Conservation (phyloP, 2,888 invertebrate genomes). For the Nemotelus pantherinus region DNA sequence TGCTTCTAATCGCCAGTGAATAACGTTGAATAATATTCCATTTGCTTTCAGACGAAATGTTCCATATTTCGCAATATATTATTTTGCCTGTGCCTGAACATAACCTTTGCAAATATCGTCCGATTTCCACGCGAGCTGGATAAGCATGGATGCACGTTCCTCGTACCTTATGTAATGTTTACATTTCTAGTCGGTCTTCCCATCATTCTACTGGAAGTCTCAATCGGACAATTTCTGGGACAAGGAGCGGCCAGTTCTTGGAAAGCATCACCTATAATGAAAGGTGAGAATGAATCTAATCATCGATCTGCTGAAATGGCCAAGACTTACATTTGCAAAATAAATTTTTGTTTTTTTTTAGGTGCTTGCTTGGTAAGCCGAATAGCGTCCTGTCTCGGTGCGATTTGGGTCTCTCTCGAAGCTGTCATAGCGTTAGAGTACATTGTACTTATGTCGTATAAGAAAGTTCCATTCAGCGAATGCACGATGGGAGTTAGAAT, state of each 20-base stretch:
- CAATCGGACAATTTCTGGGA: constrained; percentile 64
- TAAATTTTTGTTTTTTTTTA: constrained; percentile 47
- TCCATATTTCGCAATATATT: constrained; percentile 64
- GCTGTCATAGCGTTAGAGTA: constrained; percentile 63
- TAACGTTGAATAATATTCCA: neutral
- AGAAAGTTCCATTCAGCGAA: constrained; percentile 62
- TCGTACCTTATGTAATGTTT: constrained; percentile 63
- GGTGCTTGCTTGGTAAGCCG: constrained; percentile 64
- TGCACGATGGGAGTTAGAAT: constrained; percentile 61
- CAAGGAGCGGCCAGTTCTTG: constrained; percentile 65
- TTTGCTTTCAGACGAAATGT: constrained; percentile 63
- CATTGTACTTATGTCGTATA: constrained; percentile 62
- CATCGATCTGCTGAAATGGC: too few species aligned
- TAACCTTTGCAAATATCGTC: constrained; percentile 64
- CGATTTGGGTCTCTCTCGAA: constrained; percentile 64
- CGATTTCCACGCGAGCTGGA: constrained; percentile 65
- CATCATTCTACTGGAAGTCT: constrained; percentile 63
- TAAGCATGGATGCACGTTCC: constrained; percentile 62
- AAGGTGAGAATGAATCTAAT: constrained; percentile 57
- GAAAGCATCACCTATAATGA: constrained; percentile 65
- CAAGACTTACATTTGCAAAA: too few species aligned
- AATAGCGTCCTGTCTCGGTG: constrained; percentile 63
- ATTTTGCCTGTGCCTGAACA: constrained; percentile 64
- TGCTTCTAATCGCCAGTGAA: too few species aligned
- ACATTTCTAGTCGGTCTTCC: constrained; percentile 65